Evolutionary conservation across 2,113 vertebrate genomes (phyloP), one percentile per base, ranked within the genome.

Genomic region (Coptodon bakossiorum): DNA sequence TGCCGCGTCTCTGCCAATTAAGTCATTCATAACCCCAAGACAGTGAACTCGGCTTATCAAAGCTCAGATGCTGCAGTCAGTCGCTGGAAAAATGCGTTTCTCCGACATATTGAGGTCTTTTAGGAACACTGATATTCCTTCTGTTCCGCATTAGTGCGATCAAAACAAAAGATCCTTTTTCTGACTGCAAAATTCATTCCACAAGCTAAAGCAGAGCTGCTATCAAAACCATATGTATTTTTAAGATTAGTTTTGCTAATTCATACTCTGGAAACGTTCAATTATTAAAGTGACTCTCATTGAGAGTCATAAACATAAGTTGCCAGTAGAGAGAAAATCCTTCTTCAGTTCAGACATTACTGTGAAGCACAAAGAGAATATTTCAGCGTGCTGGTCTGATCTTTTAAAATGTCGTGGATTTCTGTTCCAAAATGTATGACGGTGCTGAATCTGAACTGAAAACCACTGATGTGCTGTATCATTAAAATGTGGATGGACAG

Each of bases 161-260:
- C 90, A 87, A 78, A 86, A 66, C 34, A 73, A 68, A 81, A 61
- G 12, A 88, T 71, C 54, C 52, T 19, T 61, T 29, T 68, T 78
- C 29, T 87, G 71, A 89, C 71, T 76, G 14, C 1, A 82, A 76
- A 84, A 89, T 7, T 83, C 54, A 22, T n/a, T 57, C 54, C 52
- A 12, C 16, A 34, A 29, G 38, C 38, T 82, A 17, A 22, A 63
- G 59, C 17, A 85, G 16, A 45, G 87, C 80, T 22, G 54, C 54
- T 88, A 91, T 86, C 63, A 86, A 90, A 86, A 79, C 61, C 66
- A 50, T 81, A 91, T 95, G 81, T 84, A 94, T 95, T 89, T 95
- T 94, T 92, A 79, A 90, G 78, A 81, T 86, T 59, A 24, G 81
- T 86, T 92, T 94, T 90, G 66, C 9, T 93, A 86, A 94, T 95